Conservation (phyloP, 2,797 vertebrate species). For the Mico argentatus region DNA sequence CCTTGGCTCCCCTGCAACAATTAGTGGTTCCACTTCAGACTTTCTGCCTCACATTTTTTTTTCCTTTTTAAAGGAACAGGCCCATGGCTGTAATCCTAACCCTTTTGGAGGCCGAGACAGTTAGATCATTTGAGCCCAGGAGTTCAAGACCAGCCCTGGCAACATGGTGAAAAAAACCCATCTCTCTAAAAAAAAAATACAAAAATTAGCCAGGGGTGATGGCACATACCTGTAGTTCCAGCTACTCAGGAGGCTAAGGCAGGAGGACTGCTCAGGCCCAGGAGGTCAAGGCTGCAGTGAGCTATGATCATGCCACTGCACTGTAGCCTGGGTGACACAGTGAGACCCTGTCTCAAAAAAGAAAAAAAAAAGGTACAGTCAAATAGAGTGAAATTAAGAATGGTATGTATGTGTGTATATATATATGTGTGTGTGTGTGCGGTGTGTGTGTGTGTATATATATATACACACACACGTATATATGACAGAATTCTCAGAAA, state of each 20-base stretch:
- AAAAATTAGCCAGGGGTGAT: not conserved
- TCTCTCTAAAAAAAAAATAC: not conserved
- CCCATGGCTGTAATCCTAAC: not conserved
- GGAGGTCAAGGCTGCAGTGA: not conserved
- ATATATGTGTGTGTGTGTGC: too few species aligned
- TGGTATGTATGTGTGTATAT: not conserved
- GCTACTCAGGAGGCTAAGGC: not conserved
- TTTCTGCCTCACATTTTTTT: not conserved
- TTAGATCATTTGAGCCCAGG: not conserved
- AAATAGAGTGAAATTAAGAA: slow-evolving; percentile 26
- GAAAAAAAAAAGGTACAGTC: not conserved
- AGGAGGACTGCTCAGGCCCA: not conserved
- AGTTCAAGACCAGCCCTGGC: not conserved
- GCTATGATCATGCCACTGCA: too few species aligned
- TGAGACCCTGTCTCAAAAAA: not conserved
- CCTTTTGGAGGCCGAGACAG: not conserved
- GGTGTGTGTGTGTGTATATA: too few species aligned
- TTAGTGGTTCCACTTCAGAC: not conserved
- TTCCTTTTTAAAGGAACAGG: not conserved
- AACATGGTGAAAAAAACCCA: not conserved
- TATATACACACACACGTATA: not conserved
- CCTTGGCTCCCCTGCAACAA: not conserved
- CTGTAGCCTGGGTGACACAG: not conserved
- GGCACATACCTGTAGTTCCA: not conserved
- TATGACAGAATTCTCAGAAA: slow-evolving; percentile 43